These are phyloP conservation scores for Oxytorus armatus DNA, from an alignment of 2,888 invertebrate genomes.

Conservation along the genomic window DNA sequence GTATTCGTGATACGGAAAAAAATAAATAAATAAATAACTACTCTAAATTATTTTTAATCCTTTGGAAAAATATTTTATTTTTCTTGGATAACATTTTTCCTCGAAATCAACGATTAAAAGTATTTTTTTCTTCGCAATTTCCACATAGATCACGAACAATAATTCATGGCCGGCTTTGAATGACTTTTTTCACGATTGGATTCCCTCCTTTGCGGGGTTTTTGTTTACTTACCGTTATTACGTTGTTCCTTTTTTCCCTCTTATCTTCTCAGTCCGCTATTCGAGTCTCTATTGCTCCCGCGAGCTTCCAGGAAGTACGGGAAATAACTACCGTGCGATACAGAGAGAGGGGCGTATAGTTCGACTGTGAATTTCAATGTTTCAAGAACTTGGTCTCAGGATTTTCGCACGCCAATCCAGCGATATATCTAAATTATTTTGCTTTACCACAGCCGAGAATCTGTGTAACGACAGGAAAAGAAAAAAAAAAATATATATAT, in stretches of 20 bases:
- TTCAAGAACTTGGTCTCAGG: conserved; percentile 22
- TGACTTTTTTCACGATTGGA: conserved; percentile 54
- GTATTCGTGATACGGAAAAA: too few species aligned
- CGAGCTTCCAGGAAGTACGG: conserved; percentile 44
- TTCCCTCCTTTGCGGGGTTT: conserved; percentile 7
- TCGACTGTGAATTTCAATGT: conserved; percentile 36
- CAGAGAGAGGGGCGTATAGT: too few species aligned
- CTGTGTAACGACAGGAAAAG: too few species aligned
- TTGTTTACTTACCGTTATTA: conserved; percentile 42
- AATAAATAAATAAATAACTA: too few species aligned
- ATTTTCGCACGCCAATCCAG: conserved; percentile 39
- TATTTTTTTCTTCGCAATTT: neutral
- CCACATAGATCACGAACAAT: conserved; percentile 15
- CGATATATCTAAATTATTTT: conserved; percentile 8
- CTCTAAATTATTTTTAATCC: too few species aligned
- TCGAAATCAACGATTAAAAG: neutral
- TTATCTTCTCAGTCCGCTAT: conserved; percentile 3
- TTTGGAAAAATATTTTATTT: conserved; percentile 1
- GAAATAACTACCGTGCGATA: neutral
- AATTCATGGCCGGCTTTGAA: conserved; percentile 26
- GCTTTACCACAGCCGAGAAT: neutral
- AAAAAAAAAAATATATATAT: too few species aligned
- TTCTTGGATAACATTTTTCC: too few species aligned
- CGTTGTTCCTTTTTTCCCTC: conserved; percentile 14
- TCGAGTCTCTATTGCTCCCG: conserved; percentile 34